A percentile compares a stretch with the other conserved stretches of the same genome.
These are phyloP conservation scores for Ia io DNA, from an alignment of 2,113 vertebrate genomes.

Conservation along the genomic window DNA sequence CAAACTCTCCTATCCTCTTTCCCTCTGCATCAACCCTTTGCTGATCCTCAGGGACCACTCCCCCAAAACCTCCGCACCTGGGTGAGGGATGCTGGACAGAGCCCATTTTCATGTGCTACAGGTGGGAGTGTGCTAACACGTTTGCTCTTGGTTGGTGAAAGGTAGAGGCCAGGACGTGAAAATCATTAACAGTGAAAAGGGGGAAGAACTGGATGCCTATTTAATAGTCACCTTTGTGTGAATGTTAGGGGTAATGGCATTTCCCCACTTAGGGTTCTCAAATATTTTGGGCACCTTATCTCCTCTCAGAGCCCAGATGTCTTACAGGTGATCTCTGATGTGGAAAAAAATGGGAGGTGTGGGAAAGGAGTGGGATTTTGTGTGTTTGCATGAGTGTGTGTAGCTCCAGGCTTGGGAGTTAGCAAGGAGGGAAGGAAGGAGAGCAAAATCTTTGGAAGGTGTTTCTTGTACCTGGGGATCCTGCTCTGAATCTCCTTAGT, in stretches of 20 bases:
- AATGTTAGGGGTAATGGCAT: background rate
- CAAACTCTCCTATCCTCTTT: constrained; percentile 25
- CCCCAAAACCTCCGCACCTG: constrained; percentile 32
- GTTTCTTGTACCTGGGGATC: constrained; percentile 48
- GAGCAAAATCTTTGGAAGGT: constrained; percentile 31
- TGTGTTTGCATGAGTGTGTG: constrained; percentile 48
- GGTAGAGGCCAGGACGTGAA: constrained; percentile 40
- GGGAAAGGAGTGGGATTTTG: constrained; percentile 32
- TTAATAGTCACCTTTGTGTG: background rate
- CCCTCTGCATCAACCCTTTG: constrained; percentile 53
- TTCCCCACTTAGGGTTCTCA: background rate
- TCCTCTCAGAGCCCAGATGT: constrained; percentile 20
- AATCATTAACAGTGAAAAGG: background rate
- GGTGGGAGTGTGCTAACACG: constrained; percentile 16
- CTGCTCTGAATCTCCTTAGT: constrained; percentile 59
- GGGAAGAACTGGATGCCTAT: background rate
- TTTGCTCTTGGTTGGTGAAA: constrained; percentile 56
- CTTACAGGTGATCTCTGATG: constrained; percentile 32
- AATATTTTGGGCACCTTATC: background rate
- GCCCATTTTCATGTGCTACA: constrained; percentile 51
- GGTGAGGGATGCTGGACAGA: constrained; percentile 53
- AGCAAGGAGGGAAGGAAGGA: constrained; percentile 40
- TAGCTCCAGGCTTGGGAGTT: constrained; percentile 50
- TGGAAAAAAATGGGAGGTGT: background rate
- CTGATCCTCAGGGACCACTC: constrained; percentile 77